phyloP scores from a whole-genome alignment of 1,140 invertebrate species.

The Brachionus plicatilis region DNA sequence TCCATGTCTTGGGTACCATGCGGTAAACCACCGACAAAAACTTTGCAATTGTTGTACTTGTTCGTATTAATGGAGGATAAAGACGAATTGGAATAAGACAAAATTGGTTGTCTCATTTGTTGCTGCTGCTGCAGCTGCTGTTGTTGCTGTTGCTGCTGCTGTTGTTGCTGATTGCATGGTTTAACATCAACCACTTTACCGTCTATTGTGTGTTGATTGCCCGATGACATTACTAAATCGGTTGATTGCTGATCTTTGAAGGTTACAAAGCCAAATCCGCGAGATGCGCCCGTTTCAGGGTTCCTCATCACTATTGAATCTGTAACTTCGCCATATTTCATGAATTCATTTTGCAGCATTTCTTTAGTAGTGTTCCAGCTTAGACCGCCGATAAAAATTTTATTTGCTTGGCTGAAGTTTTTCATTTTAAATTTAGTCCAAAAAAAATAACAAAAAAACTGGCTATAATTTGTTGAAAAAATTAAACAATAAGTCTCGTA shows the following conservation, averaged over 20 bases:
- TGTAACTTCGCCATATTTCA: conserved; percentile 63
- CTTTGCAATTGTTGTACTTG: conserved; percentile 18
- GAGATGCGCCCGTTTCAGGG: conserved; percentile 76
- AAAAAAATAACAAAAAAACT: conserved; percentile 13
- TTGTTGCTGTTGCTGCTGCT: not conserved
- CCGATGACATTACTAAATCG: conserved; percentile 48
- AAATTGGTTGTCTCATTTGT: not conserved
- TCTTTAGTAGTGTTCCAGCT: conserved; percentile 54
- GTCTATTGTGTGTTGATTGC: conserved; percentile 55
- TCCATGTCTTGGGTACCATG: conserved; percentile 30
- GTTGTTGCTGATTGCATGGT: not conserved
- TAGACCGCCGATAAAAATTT: conserved; percentile 84
- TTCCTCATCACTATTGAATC: conserved; percentile 64
- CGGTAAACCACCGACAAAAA: conserved; percentile 32
- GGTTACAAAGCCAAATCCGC: conserved; percentile 91
- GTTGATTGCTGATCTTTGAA: conserved; percentile 67
- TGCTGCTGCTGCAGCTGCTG: not conserved
- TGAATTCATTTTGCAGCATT: conserved; percentile 75
- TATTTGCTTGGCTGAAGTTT: conserved; percentile 65
- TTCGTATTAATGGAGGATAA: not conserved
- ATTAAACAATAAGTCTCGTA: not conserved
- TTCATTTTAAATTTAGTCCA: not conserved
- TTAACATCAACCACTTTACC: conserved; percentile 54
- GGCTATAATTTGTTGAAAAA: not conserved
- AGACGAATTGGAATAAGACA: conserved; percentile 11